Percentiles rank a stretch among this genome's conserved stretches.
Conservation (phyloP, 1,140 invertebrate genomes). For the Temnothorax longispinosus region DNA sequence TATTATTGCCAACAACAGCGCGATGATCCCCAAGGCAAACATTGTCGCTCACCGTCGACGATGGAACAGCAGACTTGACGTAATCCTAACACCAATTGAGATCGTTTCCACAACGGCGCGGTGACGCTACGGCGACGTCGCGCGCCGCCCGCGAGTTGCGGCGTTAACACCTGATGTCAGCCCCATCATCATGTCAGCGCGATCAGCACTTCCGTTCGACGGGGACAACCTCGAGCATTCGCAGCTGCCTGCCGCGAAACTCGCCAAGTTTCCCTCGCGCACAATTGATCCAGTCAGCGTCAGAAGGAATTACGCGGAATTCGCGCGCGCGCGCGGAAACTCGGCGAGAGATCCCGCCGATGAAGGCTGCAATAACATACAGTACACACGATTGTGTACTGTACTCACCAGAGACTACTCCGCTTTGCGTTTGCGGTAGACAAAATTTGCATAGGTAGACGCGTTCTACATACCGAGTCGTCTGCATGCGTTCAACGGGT, state of each 20-base stretch:
- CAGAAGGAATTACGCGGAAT: slow-evolving; percentile 67
- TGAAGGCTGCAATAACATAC: slow-evolving; percentile 33
- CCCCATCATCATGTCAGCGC: slow-evolving; percentile 62
- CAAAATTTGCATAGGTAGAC: slow-evolving; percentile 41
- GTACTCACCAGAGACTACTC: slow-evolving; percentile 16
- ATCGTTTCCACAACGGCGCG: slow-evolving; percentile 21
- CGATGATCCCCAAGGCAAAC: background rate
- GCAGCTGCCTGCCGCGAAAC: slow-evolving; percentile 59
- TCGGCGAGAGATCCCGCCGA: slow-evolving; percentile 19
- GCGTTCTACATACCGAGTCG: background rate
- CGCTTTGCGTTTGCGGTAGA: slow-evolving; percentile 4
- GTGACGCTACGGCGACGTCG: slow-evolving; percentile 50
- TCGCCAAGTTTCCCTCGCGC: slow-evolving; percentile 65
- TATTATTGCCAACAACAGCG: background rate
- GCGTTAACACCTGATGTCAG: slow-evolving; percentile 65
- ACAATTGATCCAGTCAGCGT: slow-evolving; percentile 68
- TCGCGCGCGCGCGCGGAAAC: slow-evolving; percentile 22
- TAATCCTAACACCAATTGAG: slow-evolving; percentile 30
- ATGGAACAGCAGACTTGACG: background rate
- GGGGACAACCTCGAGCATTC: slow-evolving; percentile 42
- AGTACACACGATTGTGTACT: slow-evolving; percentile 11
- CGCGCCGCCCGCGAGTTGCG: background rate
- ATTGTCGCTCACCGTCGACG: background rate
- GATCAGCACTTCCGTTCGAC: slow-evolving; percentile 68
- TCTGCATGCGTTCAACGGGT: background rate